These are phyloP conservation scores for Punctoribates punctum DNA, from an alignment of 2,888 invertebrate species.

Conservation along the genomic window DNA sequence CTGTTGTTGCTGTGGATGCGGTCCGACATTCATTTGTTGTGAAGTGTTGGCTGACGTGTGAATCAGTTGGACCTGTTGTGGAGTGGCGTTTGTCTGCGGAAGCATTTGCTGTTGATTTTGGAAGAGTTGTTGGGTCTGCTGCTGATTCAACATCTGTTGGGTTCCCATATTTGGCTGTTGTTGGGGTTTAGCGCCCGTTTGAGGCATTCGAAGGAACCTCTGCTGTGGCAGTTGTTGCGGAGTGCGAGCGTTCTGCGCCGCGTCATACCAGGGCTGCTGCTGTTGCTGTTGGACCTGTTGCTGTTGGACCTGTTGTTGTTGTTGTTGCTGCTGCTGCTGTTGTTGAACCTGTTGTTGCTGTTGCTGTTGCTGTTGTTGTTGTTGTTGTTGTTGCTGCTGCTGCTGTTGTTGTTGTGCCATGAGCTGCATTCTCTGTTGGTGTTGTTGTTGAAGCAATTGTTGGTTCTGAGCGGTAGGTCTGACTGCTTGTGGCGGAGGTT, in stretches of 20 bases:
- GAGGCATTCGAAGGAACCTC: conserved; percentile 44
- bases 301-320: conserved; percentile 52
- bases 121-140: conserved; percentile 60
- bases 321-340: conserved; percentile 53
- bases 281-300: conserved; percentile 47
- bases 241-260: conserved; percentile 38
- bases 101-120: conserved; percentile 56
- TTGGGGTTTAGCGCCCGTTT: conserved; percentile 45
- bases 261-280: conserved; percentile 51
- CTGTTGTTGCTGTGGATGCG: conserved; percentile 17
- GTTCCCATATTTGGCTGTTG: conserved; percentile 52
- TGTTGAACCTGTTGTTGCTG: conserved; percentile 41
- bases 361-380: conserved; percentile 49
- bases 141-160: conserved; percentile 50
- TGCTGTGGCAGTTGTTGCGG: conserved; percentile 50
- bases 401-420: conserved; percentile 51
- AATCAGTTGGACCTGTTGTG: conserved; percentile 32
- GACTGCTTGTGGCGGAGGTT: conserved; percentile 36
- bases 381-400: conserved; percentile 50
- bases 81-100: conserved; percentile 5
- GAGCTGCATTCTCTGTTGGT: conserved; percentile 46
- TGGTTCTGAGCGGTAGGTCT: conserved; percentile 49
- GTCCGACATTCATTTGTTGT: conserved; percentile 25
- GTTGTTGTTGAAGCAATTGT: conserved; percentile 48
- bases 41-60: conserved; percentile 1